A percentile compares a stretch with the other conserved stretches of the same genome.
Conservation (phyloP, 2,113 vertebrate genomes). For the Embiotoca jacksoni region DNA sequence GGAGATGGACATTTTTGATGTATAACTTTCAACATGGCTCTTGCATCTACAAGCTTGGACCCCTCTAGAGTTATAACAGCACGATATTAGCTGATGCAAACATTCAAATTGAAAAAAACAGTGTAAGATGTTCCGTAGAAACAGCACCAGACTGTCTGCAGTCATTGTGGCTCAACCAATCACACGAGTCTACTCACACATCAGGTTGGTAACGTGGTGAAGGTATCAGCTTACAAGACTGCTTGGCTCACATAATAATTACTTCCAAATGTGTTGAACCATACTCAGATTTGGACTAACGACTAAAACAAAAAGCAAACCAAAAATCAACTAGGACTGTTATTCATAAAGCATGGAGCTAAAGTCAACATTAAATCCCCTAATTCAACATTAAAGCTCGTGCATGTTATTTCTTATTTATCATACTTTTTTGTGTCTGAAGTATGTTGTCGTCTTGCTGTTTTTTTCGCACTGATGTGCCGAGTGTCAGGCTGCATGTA, state of each 20-base stretch:
- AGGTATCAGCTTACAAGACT: conserved; percentile 47
- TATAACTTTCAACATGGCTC: neutral
- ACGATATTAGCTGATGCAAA: neutral
- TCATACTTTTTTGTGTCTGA: neutral
- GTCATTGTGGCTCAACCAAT: conserved; percentile 44
- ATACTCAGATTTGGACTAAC: neutral
- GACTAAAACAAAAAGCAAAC: neutral
- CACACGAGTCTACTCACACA: conserved; percentile 32
- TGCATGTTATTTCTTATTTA: neutral
- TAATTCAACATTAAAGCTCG: neutral
- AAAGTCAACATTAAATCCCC: neutral
- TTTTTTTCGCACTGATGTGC: conserved; percentile 1
- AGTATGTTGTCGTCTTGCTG: conserved; percentile 1
- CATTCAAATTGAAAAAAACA: conserved; percentile 1
- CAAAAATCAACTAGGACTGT: neutral
- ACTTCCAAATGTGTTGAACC: conserved; percentile 48
- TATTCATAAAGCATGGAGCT: neutral
- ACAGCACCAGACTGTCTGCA: conserved; percentile 19
- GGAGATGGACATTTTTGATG: neutral
- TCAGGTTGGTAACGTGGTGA: conserved; percentile 55
- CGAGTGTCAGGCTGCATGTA: conserved; percentile 13
- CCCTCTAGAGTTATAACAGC: neutral
- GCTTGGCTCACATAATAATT: conserved; percentile 16
- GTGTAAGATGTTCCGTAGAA: conserved; percentile 10
- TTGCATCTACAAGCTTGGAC: neutral